These are phyloP conservation scores for Drosophila kanekoi DNA, from an alignment of 2,888 invertebrate genomes.

Conservation along the genomic window DNA sequence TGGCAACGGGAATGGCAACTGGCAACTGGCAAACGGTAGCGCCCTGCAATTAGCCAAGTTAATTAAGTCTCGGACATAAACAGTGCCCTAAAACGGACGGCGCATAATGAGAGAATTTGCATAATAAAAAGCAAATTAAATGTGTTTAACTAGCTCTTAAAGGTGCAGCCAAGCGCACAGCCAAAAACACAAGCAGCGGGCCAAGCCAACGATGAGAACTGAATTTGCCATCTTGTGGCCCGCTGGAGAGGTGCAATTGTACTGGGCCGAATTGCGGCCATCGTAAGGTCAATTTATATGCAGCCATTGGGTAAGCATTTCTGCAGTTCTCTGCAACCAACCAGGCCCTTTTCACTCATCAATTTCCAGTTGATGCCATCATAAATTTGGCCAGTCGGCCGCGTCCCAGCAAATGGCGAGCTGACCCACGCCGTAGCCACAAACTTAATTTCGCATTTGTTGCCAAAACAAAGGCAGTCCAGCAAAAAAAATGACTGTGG, in stretches of 20 bases:
- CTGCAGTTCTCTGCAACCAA: neutral
- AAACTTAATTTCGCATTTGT: constrained; percentile 67
- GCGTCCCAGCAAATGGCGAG: constrained; percentile 59
- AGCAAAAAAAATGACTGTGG: constrained; percentile 11
- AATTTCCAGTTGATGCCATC: constrained; percentile 39
- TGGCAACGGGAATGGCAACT: neutral
- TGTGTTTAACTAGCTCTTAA: constrained; percentile 55
- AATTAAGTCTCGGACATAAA: constrained; percentile 65
- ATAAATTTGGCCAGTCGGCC: constrained; percentile 65
- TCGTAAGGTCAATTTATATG: constrained; percentile 62
- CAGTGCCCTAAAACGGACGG: constrained; percentile 29
- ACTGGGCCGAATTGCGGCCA: constrained; percentile 31
- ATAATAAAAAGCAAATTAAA: constrained; percentile 69
- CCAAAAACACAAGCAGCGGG: constrained; percentile 15
- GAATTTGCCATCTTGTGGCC: constrained; percentile 30
- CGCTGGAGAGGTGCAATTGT: constrained; percentile 26
- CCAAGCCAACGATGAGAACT: constrained; percentile 30
- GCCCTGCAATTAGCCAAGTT: constrained; percentile 68
- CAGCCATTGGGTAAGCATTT: constrained; percentile 55
- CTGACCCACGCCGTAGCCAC: constrained; percentile 48
- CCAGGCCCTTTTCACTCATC: neutral
- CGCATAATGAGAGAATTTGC: constrained; percentile 74
- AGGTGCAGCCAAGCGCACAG: constrained; percentile 35
- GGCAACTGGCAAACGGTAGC: constrained; percentile 64
- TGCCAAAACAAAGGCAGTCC: constrained; percentile 55